A percentile compares a stretch with the other conserved stretches of the same genome.
These are phyloP conservation scores for Pangasianodon hypophthalmus DNA, from an alignment of 2,113 vertebrate genomes.

Conservation along the genomic window DNA sequence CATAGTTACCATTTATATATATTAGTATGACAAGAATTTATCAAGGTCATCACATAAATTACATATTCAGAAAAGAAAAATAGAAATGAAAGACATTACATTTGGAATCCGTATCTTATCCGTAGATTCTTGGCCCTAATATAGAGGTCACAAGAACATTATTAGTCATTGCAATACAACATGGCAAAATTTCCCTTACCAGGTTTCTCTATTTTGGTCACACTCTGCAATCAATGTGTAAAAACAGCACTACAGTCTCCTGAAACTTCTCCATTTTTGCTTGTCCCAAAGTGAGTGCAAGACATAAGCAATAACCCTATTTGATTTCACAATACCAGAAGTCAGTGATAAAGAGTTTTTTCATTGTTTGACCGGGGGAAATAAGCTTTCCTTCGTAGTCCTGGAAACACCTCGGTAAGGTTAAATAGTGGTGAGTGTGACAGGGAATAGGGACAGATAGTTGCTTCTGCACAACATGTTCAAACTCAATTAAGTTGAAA, in stretches of 20 bases:
- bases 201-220: background rate
- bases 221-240: background rate
- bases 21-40: background rate
- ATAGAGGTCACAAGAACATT: background rate
- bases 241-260: background rate
- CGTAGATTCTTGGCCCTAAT: background rate
- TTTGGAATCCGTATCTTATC: background rate
- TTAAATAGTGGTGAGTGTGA: conserved; percentile 12
- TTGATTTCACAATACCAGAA: background rate
- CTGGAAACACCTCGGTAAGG: background rate
- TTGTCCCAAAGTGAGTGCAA: background rate
- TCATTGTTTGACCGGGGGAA: background rate
- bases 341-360: background rate
- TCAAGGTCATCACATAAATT: background rate
- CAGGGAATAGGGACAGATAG: background rate
- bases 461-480: background rate
- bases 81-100: background rate
- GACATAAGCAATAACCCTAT: background rate
- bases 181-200: background rate
- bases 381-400: background rate
- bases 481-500: conserved; percentile 6
- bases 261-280: background rate
- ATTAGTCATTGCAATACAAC: background rate
- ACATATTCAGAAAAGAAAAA: background rate
- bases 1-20: background rate